Percentiles rank a stretch among this genome's conserved stretches.
These are phyloP conservation scores for Pseudopodoces humilis DNA, from an alignment of 2,113 vertebrate genomes.

Conservation along the genomic window DNA sequence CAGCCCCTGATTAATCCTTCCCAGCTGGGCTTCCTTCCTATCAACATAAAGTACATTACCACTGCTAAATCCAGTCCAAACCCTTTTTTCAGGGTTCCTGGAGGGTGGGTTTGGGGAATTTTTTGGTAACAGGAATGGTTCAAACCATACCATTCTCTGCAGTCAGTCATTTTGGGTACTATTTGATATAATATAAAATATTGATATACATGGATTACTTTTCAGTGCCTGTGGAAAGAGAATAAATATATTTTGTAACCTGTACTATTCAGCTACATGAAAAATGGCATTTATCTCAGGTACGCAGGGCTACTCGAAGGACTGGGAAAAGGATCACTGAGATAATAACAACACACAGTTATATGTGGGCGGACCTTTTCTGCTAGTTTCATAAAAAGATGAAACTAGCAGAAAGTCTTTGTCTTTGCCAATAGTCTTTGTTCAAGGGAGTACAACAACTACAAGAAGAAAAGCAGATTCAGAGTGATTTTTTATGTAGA, in stretches of 20 bases:
- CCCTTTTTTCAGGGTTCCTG: not conserved
- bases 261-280: not conserved
- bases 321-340: not conserved
- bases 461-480: not conserved
- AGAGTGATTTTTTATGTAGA: not conserved
- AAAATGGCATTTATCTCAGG: not conserved
- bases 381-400: not conserved
- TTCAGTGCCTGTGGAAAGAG: not conserved
- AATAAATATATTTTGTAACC: not conserved
- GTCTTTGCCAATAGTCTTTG: not conserved
- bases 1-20: not conserved
- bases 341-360: not conserved
- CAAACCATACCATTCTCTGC: not conserved
- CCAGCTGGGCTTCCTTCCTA: not conserved
- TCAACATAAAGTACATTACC: not conserved
- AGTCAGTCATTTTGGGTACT: not conserved
- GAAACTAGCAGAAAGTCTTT: not conserved
- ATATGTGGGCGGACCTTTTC: not conserved
- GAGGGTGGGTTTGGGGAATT: fast-evolving
- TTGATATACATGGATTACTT: not conserved
- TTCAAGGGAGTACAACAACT: not conserved
- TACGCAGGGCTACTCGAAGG: not conserved
- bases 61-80: not conserved
- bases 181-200: not conserved
- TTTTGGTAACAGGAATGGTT: not conserved